Conservation (phyloP, 2,888 invertebrate genomes). For the Cephus pulcher region DNA sequence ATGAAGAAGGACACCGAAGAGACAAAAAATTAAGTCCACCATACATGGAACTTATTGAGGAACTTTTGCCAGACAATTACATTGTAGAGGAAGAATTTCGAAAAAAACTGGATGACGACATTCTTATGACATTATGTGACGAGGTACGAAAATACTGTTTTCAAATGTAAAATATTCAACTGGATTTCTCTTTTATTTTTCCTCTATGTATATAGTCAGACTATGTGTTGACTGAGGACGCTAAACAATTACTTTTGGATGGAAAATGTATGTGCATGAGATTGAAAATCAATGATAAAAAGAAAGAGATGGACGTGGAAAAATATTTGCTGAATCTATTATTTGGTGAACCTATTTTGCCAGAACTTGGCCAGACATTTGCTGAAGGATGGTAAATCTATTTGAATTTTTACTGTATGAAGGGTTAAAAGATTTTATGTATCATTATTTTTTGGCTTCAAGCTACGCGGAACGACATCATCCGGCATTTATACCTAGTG, state of each 20-base stretch:
- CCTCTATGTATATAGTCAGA: slow-evolving; percentile 38
- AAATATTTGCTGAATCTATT: slow-evolving; percentile 48
- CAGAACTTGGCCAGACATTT: slow-evolving; percentile 36
- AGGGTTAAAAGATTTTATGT: not conserved
- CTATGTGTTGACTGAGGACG: slow-evolving; percentile 46
- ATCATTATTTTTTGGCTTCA: not conserved
- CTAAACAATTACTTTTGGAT: slow-evolving; percentile 49
- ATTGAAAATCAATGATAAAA: slow-evolving; percentile 45
- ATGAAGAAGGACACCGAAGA: slow-evolving; percentile 59
- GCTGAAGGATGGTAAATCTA: slow-evolving; percentile 51
- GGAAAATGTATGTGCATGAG: slow-evolving; percentile 58
- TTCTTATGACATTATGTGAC: slow-evolving; percentile 46
- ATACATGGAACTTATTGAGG: slow-evolving; percentile 56
- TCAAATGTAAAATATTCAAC: not conserved
- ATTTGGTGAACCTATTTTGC: slow-evolving; percentile 48
- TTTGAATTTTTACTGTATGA: slow-evolving; percentile 2
- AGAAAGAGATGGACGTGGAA: slow-evolving; percentile 51
- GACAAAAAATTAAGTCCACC: slow-evolving; percentile 58
- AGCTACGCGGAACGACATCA: slow-evolving; percentile 55
- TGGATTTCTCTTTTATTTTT: not conserved
- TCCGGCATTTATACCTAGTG: slow-evolving; percentile 44
- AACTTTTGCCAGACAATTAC: slow-evolving; percentile 51
- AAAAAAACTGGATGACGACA: slow-evolving; percentile 50
- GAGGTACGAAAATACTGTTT: slow-evolving; percentile 39
- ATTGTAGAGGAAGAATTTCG: slow-evolving; percentile 53